A percentile compares a stretch with the other conserved stretches of the same genome.
Evolutionary conservation across 2,888 invertebrate species (phyloP).

Genomic region (Thereva nobilitata): DNA sequence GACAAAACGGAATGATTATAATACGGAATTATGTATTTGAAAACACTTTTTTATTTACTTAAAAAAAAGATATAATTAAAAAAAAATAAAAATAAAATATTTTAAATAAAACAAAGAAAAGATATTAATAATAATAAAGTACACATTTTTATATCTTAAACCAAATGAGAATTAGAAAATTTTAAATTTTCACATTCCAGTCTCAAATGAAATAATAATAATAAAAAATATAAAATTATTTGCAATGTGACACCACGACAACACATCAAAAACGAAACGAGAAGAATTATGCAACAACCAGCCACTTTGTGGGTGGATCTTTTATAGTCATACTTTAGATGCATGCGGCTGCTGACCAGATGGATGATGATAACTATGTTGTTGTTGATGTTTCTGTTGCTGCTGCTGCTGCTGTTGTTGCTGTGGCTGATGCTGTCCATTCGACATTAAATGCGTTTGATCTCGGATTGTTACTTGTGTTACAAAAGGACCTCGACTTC

Average conservation of each 20-base stretch:
- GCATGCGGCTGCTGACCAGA: conserved; percentile 53
- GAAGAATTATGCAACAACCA: conserved; percentile 2
- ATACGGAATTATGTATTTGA: too few species aligned
- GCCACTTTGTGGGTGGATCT: background rate
- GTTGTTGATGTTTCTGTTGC: conserved; percentile 46
- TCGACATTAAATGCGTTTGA: conserved; percentile 47
- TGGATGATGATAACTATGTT: conserved; percentile 47
- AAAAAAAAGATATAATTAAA: too few species aligned
- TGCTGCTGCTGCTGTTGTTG: conserved; percentile 50
- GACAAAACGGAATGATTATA: too few species aligned
- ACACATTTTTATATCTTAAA: background rate
- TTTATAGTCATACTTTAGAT: conserved; percentile 59
- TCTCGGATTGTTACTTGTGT: conserved; percentile 68
- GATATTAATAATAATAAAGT: background rate
- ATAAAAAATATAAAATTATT: too few species aligned
- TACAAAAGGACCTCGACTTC: conserved; percentile 64
- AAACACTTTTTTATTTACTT: too few species aligned
- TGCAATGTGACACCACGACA: background rate
- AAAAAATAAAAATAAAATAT: background rate
- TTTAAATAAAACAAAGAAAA: background rate
- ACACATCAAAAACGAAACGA: background rate
- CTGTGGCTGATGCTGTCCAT: conserved; percentile 43
- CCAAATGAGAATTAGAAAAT: conserved; percentile 10
- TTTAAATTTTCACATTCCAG: conserved; percentile 16
- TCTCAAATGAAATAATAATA: background rate